phyloP scores from a whole-genome alignment of 2,797 vertebrate species.

The Microtus obscurus region DNA sequence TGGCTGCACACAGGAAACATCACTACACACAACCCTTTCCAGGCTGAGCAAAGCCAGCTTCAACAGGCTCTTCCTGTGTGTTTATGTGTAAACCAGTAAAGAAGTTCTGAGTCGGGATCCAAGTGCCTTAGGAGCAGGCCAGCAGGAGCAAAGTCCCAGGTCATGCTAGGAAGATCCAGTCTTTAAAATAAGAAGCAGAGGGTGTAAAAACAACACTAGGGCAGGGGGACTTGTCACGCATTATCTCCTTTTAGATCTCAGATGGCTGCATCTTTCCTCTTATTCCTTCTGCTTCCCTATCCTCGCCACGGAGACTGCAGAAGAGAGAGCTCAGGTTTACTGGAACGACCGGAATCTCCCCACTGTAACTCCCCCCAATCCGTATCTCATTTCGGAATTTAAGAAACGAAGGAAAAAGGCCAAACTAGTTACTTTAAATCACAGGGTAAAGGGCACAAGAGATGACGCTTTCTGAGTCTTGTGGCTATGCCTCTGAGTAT shows the following conservation, averaged over 20 bases:
- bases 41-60: neutral
- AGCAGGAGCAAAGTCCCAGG: slow-evolving; percentile 37
- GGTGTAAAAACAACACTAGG: neutral
- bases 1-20: neutral
- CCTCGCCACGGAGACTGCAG: slow-evolving; percentile 47
- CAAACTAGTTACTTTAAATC: slow-evolving; percentile 10
- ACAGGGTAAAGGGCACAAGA: neutral
- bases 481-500: neutral
- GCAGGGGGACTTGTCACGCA: slow-evolving; percentile 28
- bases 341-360: slow-evolving; percentile 17
- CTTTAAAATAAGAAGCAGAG: slow-evolving; percentile 48
- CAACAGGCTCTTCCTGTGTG: slow-evolving; percentile 13
- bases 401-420: slow-evolving; percentile 44
- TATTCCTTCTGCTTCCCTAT: slow-evolving; percentile 58
- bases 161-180: slow-evolving; percentile 49
- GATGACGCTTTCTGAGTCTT: neutral
- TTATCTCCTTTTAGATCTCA: slow-evolving; percentile 68
- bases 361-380: too few species aligned
- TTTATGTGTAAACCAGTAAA: neutral
- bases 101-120: slow-evolving; percentile 39
- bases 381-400: slow-evolving; percentile 45
- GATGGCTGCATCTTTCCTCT: slow-evolving; percentile 58
- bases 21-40: neutral
- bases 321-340: slow-evolving; percentile 60
- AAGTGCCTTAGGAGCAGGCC: slow-evolving; percentile 1